Percentiles rank a stretch among this genome's conserved stretches.
Evolutionary conservation across 2,113 vertebrate genomes (phyloP).

Genomic region (Dasyurus viverrinus): DNA sequence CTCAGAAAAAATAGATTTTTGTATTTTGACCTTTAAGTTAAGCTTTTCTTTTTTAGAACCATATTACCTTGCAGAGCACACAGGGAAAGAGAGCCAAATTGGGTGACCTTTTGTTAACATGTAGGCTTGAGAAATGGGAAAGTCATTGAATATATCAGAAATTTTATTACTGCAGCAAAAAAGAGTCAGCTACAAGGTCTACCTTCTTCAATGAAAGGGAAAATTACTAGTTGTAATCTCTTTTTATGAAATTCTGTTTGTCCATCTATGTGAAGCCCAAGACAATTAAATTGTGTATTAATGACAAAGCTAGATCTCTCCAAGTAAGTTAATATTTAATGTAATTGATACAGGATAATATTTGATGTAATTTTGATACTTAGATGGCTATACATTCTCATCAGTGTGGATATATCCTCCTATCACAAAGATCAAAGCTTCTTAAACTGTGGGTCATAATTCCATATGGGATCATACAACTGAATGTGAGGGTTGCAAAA

Average conservation of each 20-base stretch:
- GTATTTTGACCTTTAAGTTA: constrained; percentile 83
- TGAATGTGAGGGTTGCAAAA: too few relatives aligned
- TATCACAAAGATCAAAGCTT: neutral
- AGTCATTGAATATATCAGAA: constrained; percentile 73
- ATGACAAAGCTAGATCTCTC: neutral
- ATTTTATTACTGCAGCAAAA: constrained; percentile 66
- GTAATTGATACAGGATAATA: neutral
- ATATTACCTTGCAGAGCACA: constrained; percentile 81
- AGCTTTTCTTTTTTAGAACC: constrained; percentile 79
- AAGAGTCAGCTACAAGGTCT: constrained; percentile 6
- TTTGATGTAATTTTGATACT: neutral
- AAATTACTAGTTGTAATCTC: neutral
- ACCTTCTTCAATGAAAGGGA: constrained; percentile 27
- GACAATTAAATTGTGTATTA: neutral
- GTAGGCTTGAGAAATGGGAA: constrained; percentile 79
- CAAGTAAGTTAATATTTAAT: neutral
- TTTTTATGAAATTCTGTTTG: neutral
- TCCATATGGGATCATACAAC: too few relatives aligned
- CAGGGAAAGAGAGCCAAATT: constrained; percentile 70
- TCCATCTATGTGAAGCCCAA: neutral
- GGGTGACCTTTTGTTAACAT: constrained; percentile 82
- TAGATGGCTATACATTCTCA: neutral
- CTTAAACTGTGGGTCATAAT: too few relatives aligned
- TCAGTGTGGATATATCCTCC: neutral
- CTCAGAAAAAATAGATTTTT: constrained; percentile 78